Percentiles rank a stretch among this genome's conserved stretches.
These are phyloP conservation scores for Drosophila neonasuta DNA, from an alignment of 2,888 invertebrate genomes.

Conservation along the genomic window DNA sequence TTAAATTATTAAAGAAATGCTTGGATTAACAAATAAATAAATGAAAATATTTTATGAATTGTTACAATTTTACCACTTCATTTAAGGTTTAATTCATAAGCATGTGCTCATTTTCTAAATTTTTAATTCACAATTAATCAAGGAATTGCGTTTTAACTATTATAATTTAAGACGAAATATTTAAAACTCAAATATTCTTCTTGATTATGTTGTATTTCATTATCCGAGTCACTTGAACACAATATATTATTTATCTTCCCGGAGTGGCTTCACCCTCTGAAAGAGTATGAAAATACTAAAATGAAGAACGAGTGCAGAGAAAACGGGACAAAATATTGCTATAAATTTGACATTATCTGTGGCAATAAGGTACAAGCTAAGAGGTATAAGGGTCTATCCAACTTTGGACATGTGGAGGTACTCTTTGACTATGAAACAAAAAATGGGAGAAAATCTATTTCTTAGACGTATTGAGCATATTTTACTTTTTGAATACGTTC, in stretches of 20 bases:
- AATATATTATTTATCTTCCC: not conserved
- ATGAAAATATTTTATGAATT: too few species aligned
- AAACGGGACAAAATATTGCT: conserved; percentile 72
- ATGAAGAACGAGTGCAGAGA: conserved; percentile 39
- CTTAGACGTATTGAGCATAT: not conserved
- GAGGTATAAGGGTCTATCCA: conserved; percentile 13
- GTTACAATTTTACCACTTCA: too few species aligned
- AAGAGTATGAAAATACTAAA: not conserved
- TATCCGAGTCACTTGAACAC: not conserved
- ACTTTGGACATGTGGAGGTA: not conserved
- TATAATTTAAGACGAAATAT: too few species aligned
- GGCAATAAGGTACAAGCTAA: conserved; percentile 55
- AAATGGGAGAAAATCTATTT: too few species aligned
- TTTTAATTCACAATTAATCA: too few species aligned
- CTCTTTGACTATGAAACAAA: not conserved
- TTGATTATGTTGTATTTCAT: too few species aligned
- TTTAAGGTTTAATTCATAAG: too few species aligned
- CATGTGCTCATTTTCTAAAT: too few species aligned
- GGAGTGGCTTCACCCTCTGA: not conserved
- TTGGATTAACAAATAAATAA: too few species aligned
- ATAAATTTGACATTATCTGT: conserved; percentile 78
- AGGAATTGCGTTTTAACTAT: too few species aligned
- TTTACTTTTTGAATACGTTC: not conserved
- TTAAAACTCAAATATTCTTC: too few species aligned
- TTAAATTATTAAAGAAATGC: too few species aligned